These are phyloP conservation scores for Pachydiplax longipennis DNA, from an alignment of 2,888 invertebrate genomes.

Conservation along the genomic window DNA sequence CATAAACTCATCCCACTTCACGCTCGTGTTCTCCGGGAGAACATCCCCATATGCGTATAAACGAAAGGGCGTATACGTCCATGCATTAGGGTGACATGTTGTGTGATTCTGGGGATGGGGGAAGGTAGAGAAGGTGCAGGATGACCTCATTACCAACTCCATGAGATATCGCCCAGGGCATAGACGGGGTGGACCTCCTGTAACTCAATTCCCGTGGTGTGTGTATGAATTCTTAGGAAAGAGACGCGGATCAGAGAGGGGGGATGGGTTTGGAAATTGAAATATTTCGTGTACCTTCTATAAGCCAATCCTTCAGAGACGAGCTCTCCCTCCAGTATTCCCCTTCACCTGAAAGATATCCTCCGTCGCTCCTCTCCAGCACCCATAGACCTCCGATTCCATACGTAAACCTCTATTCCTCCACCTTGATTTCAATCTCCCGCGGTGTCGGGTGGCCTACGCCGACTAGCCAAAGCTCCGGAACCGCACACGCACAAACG, in stretches of 20 bases:
- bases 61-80: too few species aligned
- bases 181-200: not conserved
- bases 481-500: not conserved
- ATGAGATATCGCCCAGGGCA: not conserved
- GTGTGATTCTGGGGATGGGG: not conserved
- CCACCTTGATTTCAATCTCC: conserved; percentile 24
- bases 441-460: not conserved
- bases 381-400: not conserved
- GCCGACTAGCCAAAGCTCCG: not conserved
- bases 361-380: not conserved
- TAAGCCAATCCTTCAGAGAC: not conserved
- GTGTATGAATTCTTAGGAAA: not conserved
- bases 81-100: not conserved
- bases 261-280: not conserved
- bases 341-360: not conserved
- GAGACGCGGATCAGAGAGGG: not conserved
- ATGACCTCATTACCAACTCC: conserved; percentile 25
- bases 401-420: not conserved
- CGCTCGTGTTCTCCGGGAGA: too few species aligned
- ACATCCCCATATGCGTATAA: too few species aligned
- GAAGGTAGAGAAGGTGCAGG: not conserved
- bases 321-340: not conserved
- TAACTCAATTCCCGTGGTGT: not conserved
- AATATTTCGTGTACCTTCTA: not conserved
- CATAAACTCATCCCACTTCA: too few species aligned